Evolutionary conservation across 2,888 invertebrate genomes (phyloP).

Genomic region (Hydraecia micacea): DNA sequence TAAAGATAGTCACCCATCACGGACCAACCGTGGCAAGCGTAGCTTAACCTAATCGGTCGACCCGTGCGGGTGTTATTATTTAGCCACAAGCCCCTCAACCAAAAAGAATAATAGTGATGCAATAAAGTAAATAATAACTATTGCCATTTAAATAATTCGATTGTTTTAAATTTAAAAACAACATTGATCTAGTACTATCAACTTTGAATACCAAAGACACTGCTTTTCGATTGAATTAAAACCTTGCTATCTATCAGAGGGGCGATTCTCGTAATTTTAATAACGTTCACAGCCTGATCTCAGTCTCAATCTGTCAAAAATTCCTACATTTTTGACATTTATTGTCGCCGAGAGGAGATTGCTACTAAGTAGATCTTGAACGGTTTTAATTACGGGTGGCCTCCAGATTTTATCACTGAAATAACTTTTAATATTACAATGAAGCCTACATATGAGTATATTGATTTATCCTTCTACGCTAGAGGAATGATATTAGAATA

Average conservation of each 20-base stretch:
- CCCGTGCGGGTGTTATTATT: no score
- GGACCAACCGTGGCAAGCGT: no score
- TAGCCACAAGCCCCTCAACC: no score
- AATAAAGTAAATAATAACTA: no score
- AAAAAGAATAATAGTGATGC: background rate
- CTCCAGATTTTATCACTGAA: background rate
- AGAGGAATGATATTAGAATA: constrained; percentile 14
- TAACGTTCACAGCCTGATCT: no score
- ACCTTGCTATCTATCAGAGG: background rate
- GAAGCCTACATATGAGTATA: background rate
- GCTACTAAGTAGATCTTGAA: background rate
- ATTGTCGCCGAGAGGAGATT: background rate
- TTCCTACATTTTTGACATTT: background rate
- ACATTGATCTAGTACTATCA: constrained; percentile 2
- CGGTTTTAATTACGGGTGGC: background rate
- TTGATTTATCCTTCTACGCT: constrained; percentile 19
- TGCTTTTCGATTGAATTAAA: constrained; percentile 13
- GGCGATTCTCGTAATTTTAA: no score
- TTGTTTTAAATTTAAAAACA: background rate
- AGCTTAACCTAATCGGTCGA: no score
- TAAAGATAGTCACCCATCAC: no score
- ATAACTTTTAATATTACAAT: constrained; percentile 1
- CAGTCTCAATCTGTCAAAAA: no score
- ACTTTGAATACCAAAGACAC: constrained; percentile 41
- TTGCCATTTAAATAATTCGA: background rate